phyloP scores from a whole-genome alignment of 2,888 invertebrate genomes.

The Lydus trimaculatus region DNA sequence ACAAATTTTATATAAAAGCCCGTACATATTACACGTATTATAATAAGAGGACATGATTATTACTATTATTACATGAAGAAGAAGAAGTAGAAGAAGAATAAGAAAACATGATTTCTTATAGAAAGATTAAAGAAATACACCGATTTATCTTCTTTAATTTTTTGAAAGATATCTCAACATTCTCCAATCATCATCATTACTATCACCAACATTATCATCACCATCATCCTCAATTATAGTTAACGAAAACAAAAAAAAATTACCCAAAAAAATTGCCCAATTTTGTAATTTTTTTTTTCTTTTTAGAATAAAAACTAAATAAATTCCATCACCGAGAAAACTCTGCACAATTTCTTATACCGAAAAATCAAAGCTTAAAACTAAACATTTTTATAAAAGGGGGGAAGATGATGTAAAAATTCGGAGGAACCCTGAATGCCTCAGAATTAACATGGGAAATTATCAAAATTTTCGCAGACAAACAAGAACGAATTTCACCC shows the following conservation, averaged over 20 bases:
- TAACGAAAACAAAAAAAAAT: not conserved
- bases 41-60: conserved; percentile 28
- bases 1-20: conserved; percentile 24
- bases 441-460: conserved; percentile 38
- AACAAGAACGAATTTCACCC: conserved; percentile 18
- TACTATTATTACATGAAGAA: conserved; percentile 15
- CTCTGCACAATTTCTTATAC: not conserved
- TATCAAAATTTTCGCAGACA: conserved; percentile 16
- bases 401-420: conserved; percentile 20
- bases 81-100: too few relatives aligned
- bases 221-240: not conserved
- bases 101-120: not conserved
- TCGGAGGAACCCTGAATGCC: conserved; percentile 51
- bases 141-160: not conserved
- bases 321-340: not conserved
- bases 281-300: too few relatives aligned
- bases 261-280: not conserved
- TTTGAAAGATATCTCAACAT: not conserved
- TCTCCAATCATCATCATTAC: not conserved
- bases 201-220: not conserved
- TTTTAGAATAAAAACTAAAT: too few relatives aligned
- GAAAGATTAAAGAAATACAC: not conserved
- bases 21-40: conserved; percentile 29
- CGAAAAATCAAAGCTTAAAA: conserved; percentile 38
- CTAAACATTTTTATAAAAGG: conserved; percentile 37